Evolutionary conservation across 2,888 invertebrate species (phyloP).

Genomic region (Andrena minutula): DNA sequence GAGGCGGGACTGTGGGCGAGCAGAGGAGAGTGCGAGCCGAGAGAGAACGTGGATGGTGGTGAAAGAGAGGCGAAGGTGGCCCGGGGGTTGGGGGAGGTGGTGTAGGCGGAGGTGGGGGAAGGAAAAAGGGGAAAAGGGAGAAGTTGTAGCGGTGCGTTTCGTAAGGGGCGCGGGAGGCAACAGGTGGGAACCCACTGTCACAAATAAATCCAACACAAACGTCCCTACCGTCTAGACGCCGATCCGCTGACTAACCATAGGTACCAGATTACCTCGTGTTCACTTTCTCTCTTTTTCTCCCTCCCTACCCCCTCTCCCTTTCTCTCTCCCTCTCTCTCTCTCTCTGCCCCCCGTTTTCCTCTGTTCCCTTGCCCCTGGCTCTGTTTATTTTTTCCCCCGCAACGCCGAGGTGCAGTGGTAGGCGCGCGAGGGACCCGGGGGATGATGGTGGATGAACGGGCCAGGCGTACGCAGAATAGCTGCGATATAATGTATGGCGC

Average conservation of each 20-base stretch:
- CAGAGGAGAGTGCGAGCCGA: constrained; percentile 37
- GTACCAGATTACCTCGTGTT: constrained; percentile 74
- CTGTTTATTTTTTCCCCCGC: constrained; percentile 11
- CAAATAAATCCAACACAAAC: constrained; percentile 82
- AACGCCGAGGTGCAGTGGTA: background rate
- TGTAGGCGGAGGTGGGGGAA: constrained; percentile 37
- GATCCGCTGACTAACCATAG: constrained; percentile 79
- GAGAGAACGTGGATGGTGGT: constrained; percentile 41
- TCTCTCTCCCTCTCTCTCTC: constrained; percentile 13
- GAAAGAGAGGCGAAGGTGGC: constrained; percentile 40
- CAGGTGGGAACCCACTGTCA: constrained; percentile 82
- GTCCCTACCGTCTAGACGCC: constrained; percentile 80
- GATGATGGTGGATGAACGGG: constrained; percentile 39
- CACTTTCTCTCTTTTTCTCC: constrained; percentile 41
- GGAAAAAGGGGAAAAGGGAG: constrained; percentile 63
- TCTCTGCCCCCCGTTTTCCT: background rate
- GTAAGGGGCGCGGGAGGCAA: constrained; percentile 81
- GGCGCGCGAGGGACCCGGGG: constrained; percentile 15
- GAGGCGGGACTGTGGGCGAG: background rate
- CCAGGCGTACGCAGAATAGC: constrained; percentile 10
- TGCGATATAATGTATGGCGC: background rate
- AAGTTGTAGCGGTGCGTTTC: constrained; percentile 72
- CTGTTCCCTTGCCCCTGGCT: background rate
- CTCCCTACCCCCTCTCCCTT: background rate
- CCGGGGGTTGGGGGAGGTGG: constrained; percentile 21